Conservation (phyloP, 2,888 invertebrate species). For the Cantharis rufa region DNA sequence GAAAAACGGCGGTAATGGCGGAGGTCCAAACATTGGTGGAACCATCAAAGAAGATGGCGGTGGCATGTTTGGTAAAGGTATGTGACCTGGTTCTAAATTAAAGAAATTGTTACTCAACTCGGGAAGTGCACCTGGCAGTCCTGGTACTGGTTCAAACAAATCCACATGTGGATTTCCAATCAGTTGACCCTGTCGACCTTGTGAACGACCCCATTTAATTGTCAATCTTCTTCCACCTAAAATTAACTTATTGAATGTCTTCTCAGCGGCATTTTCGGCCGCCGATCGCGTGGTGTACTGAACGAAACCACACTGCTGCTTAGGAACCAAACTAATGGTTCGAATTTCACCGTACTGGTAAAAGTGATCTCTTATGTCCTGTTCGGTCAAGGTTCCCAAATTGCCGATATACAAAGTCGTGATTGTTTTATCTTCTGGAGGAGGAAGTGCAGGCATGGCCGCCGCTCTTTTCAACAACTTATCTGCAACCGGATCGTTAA, state of each 20-base stretch:
- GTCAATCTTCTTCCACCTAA: constrained; percentile 83
- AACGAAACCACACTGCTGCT: constrained; percentile 96
- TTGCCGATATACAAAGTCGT: constrained; percentile 98
- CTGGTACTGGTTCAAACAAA: constrained; percentile 75
- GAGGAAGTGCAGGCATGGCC: constrained; percentile 91
- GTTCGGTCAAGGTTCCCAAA: constrained; percentile 87
- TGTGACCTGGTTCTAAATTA: constrained; percentile 62
- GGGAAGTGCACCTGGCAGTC: constrained; percentile 73
- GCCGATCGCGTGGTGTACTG: constrained; percentile 90
- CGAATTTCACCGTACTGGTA: constrained; percentile 99
- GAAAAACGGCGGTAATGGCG: constrained; percentile 63
- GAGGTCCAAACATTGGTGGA: constrained; percentile 64
- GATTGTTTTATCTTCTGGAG: constrained; percentile 94
- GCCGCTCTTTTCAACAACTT: constrained; percentile 88
- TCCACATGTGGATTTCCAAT: constrained; percentile 60
- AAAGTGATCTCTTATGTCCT: constrained; percentile 92
- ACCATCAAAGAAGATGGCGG: constrained; percentile 59
- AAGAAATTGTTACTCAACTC: constrained; percentile 71
- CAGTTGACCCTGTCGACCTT: constrained; percentile 68
- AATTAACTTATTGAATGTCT: constrained; percentile 92
- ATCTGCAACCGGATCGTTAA: constrained; percentile 95
- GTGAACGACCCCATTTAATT: constrained; percentile 99
- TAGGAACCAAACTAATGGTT: constrained; percentile 86
- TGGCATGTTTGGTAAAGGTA: constrained; percentile 55
- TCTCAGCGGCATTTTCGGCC: constrained; percentile 92